phyloP scores from a whole-genome alignment of 2,797 vertebrate genomes.

The Microhierax caerulescens region DNA sequence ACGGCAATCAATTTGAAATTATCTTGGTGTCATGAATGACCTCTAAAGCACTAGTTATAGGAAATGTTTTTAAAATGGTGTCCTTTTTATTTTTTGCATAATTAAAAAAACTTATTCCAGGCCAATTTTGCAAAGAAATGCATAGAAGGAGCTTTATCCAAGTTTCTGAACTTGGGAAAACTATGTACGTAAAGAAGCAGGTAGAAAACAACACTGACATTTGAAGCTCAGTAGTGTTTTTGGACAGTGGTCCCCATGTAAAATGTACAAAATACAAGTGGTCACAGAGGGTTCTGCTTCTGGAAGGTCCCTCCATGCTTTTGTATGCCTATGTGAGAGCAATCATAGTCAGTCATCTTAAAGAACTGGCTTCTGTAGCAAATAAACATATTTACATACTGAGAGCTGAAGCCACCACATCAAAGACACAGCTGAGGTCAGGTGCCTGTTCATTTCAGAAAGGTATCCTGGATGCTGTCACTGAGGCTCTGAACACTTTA shows the following conservation, averaged over 20 bases:
- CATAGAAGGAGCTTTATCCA: neutral
- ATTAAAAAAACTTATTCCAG: neutral
- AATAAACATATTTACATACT: slow-evolving; percentile 63
- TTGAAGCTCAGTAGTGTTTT: neutral
- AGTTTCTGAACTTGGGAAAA: neutral
- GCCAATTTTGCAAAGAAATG: neutral
- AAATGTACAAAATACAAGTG: neutral
- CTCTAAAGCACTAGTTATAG: neutral
- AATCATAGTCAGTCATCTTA: neutral
- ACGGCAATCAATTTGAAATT: neutral
- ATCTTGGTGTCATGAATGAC: neutral
- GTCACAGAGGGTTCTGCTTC: neutral
- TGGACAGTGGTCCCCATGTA: neutral
- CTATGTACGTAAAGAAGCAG: neutral
- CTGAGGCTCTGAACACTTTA: slow-evolving; percentile 50
- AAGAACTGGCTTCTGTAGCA: slow-evolving; percentile 18
- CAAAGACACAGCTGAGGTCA: slow-evolving; percentile 62
- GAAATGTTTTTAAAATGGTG: neutral
- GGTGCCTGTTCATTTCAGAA: slow-evolving; percentile 64
- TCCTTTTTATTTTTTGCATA: neutral
- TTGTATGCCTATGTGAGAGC: neutral
- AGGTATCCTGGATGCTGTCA: slow-evolving; percentile 56
- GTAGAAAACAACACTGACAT: neutral
- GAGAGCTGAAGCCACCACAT: slow-evolving; percentile 48
- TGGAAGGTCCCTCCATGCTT: neutral